Evolutionary conservation across 2,797 vertebrate species (phyloP).

Genomic region (Streptopelia turtur): DNA sequence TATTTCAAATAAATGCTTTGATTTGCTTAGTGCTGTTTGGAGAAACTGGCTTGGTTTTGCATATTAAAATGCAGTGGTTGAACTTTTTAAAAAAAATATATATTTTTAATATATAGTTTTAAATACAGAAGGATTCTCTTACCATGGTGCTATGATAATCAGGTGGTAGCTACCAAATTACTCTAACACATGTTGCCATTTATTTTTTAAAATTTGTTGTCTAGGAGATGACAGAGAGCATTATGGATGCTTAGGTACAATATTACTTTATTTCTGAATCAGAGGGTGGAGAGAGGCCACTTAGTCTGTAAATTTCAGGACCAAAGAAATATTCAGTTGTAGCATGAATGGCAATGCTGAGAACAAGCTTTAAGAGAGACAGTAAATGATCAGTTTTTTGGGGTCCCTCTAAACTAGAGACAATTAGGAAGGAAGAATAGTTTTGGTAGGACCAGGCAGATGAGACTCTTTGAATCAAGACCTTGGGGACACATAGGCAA

Average conservation of each 20-base stretch:
- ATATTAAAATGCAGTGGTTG: neutral
- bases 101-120: neutral
- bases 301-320: neutral
- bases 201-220: neutral
- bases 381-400: neutral
- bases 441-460: fast-evolving
- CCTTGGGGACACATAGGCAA: neutral
- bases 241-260: neutral
- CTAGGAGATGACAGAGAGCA: neutral
- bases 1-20: neutral
- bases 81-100: neutral
- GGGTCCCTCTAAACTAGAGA: neutral
- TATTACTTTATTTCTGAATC: neutral
- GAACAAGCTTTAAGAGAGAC: neutral
- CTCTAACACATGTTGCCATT: neutral
- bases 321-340: fast-evolving
- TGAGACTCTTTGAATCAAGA: neutral
- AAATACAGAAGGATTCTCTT: neutral
- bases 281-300: neutral
- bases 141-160: neutral
- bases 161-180: neutral
- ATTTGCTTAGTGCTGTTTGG: neutral
- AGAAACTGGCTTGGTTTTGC: neutral
- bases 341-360: fast-evolving
- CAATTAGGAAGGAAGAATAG: neutral